Base-by-base conservation (phyloP, 2,888 invertebrate species). In the Strigamia crassipes region DNA sequence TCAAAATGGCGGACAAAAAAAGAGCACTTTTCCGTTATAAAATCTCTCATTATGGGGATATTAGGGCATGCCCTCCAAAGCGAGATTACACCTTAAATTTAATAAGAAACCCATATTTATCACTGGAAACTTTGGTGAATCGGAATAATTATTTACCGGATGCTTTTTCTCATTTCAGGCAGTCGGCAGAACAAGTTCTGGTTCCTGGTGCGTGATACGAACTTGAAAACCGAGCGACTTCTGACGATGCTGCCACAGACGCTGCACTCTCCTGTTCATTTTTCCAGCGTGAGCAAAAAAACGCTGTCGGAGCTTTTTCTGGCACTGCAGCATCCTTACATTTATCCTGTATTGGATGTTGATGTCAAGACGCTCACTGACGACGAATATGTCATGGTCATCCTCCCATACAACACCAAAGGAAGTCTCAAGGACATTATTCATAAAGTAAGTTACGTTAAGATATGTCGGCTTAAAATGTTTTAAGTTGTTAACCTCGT, bases 391-490 rank as follows among this genome's bases (percentile, higher is more conserved):
- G 85, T 87, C 38, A 91, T 95, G 82, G 90, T 94, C 34, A 92
- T 96, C 5, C 92, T 94, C 85, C 96, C 96, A 0, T 92, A 95
- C 85, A 95, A 95, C 87, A 91, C 92, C 41, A 91, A 92, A 84
- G 96, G 96, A 80, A 96, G 95, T 86, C 90, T 97, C 82, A 96
- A 95, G 88, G 96, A 97, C 89, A 90, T 96, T 82, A 94, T 96
- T 85, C 95, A 95, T 87, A 93, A 93, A 91, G 95, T 94, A 87
- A 88, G 88, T 84, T 27, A 23, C 23, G 4, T n/a, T n/a, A n/a
- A n/a, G n/a, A n/a, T n/a, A n/a, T n/a, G n/a, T n/a, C n/a, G n/a
- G n/a, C n/a, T n/a, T n/a, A n/a, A n/a, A n/a, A n/a, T n/a, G n/a
- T n/a, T n/a, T n/a, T n/a, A n/a, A n/a, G n/a, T n/a, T n/a, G n/a